Evolutionary conservation across 2,113 vertebrate species (phyloP).

Genomic region (Heterotilapia buettikoferi): DNA sequence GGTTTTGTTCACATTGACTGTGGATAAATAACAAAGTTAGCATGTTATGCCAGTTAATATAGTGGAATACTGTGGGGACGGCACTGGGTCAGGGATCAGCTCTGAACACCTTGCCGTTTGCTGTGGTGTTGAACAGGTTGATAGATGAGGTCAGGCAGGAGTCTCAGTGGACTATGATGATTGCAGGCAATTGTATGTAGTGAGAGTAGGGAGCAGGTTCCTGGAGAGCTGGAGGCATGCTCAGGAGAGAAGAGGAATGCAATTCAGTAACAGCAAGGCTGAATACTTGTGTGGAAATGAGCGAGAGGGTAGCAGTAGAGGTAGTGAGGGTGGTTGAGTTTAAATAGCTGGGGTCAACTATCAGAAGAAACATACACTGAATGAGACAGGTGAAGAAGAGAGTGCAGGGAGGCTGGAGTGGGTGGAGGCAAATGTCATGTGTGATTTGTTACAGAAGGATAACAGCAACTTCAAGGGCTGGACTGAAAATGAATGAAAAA

Average conservation of each 20-base stretch:
- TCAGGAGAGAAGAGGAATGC: background rate
- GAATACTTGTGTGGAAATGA: background rate
- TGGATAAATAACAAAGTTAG: background rate
- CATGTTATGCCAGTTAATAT: background rate
- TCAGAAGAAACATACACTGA: background rate
- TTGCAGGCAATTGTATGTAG: background rate
- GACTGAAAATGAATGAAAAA: background rate
- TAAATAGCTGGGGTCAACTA: background rate
- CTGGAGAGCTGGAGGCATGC: background rate
- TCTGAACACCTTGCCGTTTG: background rate
- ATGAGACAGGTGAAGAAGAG: background rate
- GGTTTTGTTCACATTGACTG: background rate
- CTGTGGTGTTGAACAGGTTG: background rate
- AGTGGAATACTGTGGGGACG: background rate
- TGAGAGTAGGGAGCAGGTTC: background rate
- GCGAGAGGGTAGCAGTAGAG: background rate
- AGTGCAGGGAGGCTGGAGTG: background rate
- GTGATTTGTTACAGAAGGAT: background rate
- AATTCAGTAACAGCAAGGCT: background rate
- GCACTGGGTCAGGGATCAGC: background rate
- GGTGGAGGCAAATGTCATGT: background rate
- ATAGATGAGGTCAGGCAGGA: background rate
- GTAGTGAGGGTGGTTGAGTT: background rate
- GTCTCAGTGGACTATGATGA: background rate
- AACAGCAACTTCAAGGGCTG: background rate